Evolutionary conservation across 2,888 invertebrate genomes (phyloP), one percentile per base, ranked within the genome.

Genomic region (Cerceris rybyensis): DNA sequence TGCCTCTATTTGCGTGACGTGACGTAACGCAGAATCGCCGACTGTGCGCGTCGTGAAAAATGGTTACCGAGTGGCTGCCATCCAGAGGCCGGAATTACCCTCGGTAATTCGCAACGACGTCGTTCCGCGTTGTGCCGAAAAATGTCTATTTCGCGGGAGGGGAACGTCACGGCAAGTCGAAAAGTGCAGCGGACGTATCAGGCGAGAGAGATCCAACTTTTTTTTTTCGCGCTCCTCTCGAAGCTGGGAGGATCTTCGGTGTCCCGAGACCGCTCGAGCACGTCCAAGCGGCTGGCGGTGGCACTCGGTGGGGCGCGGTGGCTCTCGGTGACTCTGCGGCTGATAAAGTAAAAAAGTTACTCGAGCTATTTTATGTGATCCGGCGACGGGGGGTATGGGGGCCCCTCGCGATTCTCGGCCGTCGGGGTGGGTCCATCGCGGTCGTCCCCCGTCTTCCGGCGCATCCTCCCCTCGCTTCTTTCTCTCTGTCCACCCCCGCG

Each of bases 321-420:
- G 74, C 28, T 28, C 28, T 28, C 28, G 78, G 64, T 76, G 75
- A 43, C 50, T 8, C 58, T 57, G 55, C 14, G 57, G 74, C 71
- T 78, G 83, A 81, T 85, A 83, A 85, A 86, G 81, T 81, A 86
- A 87, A 87, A 85, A 86, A 88, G 85, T 87, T 87, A 87, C 82
- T 84, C 70, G 57, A 71, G 79, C 69, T 80, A 82, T 87, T 88
- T 88, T 85, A 84, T 86, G 85, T 80, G 78, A 78, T 72, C 75
- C 83, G 84, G 71, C 81, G 73, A 57, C 67, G 78, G 75, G 66
- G 46, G 73, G 75, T 78, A 69, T 70, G 75, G 66, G 46, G 73
- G 75, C 76, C 71, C 68, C 55, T 49, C 75, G 70, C 82, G 77
- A 76, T 76, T 58, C 66, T 69, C 41, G 69, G 63, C 14, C 49